Percentiles rank a stretch among this genome's conserved stretches.
These are phyloP conservation scores for Zonotrichia albicollis DNA, from an alignment of 2,797 vertebrate genomes.

Conservation along the genomic window DNA sequence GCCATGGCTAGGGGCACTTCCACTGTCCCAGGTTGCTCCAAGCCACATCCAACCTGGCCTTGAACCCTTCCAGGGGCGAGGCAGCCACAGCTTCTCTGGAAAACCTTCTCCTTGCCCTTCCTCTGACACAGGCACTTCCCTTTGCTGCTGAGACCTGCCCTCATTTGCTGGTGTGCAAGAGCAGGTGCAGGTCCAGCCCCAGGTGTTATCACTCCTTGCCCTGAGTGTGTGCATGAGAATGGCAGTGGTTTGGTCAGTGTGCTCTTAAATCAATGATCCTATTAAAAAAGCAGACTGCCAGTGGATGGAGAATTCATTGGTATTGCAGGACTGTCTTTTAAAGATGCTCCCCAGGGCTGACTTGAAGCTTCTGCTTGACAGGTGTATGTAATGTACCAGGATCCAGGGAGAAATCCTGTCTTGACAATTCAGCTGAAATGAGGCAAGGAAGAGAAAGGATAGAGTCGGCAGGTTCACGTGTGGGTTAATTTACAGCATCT, in stretches of 20 bases:
- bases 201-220: not conserved
- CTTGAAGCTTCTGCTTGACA: conserved; percentile 54
- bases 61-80: not conserved
- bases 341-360: conserved; percentile 21
- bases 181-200: not conserved
- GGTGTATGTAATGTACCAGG: not conserved
- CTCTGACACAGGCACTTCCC: not conserved
- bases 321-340: conserved; percentile 34
- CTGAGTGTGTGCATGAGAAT: not conserved
- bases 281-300: not conserved
- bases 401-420: conserved; percentile 61
- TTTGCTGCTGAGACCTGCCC: not conserved
- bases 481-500: conserved; percentile 50
- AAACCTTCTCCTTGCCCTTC: not conserved
- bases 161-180: not conserved
- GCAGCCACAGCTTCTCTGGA: not conserved
- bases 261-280: not conserved
- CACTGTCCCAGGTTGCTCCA: not conserved
- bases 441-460: not conserved
- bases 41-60: not conserved
- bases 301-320: conserved; percentile 28
- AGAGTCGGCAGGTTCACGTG: not conserved
- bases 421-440: conserved; percentile 25
- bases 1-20: not conserved
- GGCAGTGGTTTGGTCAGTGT: not conserved